Percentiles rank a stretch among this genome's conserved stretches.
phyloP scores from a whole-genome alignment of 1,140 invertebrate genomes.

The Pogonomyrmex barbatus region DNA sequence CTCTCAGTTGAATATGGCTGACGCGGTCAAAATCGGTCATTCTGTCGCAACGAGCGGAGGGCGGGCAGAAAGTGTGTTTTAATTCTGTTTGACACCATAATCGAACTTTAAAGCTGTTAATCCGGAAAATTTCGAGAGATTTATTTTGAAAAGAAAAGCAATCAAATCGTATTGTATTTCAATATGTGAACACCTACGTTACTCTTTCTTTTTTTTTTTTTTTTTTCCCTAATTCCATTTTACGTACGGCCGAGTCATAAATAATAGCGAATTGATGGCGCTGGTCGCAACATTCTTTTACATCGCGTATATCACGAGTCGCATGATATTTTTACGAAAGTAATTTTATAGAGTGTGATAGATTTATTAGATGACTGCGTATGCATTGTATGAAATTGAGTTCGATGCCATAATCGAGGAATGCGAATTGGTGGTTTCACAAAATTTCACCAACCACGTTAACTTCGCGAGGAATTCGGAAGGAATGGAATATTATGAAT shows the following conservation, averaged over 20 bases:
- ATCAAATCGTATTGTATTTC: conserved; percentile 23
- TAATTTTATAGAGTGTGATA: conserved; percentile 16
- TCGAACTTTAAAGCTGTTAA: conserved; percentile 42
- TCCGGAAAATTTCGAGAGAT: conserved; percentile 29
- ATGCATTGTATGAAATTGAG: background rate
- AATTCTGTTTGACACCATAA: conserved; percentile 40
- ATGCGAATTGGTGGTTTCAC: background rate
- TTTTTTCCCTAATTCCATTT: conserved; percentile 29
- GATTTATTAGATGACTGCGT: background rate
- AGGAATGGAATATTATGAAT: background rate
- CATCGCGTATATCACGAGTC: too few species aligned
- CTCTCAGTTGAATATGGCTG: conserved; percentile 10
- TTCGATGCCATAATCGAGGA: conserved; percentile 45
- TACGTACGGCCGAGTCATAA: conserved; percentile 26
- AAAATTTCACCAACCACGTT: background rate
- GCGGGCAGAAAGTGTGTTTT: conserved; percentile 32
- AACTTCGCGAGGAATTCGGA: background rate
- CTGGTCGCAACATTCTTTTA: background rate
- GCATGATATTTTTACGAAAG: conserved; percentile 1
- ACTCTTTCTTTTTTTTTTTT: background rate
- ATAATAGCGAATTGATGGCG: conserved; percentile 44
- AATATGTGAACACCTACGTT: background rate
- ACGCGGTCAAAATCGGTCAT: conserved; percentile 38
- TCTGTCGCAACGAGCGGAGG: conserved; percentile 10
- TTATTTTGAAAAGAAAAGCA: conserved; percentile 39